A percentile compares a stretch with the other conserved stretches of the same genome.
These are phyloP conservation scores for Vulpes ferrilata DNA, from an alignment of 2,113 vertebrate genomes.

Conservation along the genomic window DNA sequence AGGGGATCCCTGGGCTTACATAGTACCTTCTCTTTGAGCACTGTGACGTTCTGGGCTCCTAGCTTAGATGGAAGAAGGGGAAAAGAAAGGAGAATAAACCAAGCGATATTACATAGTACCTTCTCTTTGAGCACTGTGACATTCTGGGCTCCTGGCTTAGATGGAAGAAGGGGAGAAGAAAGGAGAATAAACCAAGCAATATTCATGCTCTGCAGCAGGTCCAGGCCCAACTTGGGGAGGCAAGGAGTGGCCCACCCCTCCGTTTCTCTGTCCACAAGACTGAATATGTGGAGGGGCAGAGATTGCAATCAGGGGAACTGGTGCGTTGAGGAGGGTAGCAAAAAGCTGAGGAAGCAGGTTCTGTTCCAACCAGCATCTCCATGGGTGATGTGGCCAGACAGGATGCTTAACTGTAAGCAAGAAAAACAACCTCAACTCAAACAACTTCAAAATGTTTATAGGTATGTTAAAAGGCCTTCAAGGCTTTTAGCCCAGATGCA, in stretches of 20 bases:
- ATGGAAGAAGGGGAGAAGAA: background rate
- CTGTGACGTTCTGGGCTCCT: fast-evolving
- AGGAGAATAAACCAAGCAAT: background rate
- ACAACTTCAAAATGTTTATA: background rate
- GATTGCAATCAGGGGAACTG: fast-evolving
- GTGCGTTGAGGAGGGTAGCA: background rate
- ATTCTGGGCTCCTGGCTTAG: background rate
- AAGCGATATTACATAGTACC: background rate
- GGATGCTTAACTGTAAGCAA: background rate
- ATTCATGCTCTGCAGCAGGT: background rate
- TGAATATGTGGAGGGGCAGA: background rate
- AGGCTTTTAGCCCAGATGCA: background rate
- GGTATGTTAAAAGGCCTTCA: too few species aligned
- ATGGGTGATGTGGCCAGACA: background rate
- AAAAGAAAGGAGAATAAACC: background rate
- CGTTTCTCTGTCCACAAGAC: background rate
- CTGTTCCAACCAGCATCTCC: background rate
- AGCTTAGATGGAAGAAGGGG: background rate
- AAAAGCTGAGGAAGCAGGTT: background rate
- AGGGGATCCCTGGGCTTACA: background rate
- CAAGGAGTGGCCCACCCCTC: fast-evolving
- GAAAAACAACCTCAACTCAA: background rate
- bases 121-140: background rate
- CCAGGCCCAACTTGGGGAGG: background rate
- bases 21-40: background rate